These are phyloP conservation scores for Semnornis frantzii DNA, from an alignment of 2,113 vertebrate species.

Conservation along the genomic window DNA sequence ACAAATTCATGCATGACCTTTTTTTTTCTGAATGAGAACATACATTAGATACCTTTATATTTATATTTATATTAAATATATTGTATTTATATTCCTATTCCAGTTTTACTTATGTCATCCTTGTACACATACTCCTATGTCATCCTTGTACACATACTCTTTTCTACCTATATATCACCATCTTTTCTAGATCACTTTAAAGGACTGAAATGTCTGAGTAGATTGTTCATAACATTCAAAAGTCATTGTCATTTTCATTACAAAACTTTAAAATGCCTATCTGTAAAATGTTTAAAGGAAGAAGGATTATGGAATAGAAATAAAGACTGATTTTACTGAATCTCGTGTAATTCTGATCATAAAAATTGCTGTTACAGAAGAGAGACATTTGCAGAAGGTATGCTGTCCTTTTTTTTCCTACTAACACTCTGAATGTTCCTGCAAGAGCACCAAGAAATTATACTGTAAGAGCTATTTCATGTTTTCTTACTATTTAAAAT, in stretches of 20 bases:
- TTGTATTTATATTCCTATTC: neutral
- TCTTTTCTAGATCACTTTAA: neutral
- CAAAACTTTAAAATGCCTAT: conserved; percentile 13
- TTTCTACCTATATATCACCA: neutral
- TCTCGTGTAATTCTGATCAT: neutral
- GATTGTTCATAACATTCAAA: conserved; percentile 15
- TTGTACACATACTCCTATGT: neutral
- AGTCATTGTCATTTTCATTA: neutral
- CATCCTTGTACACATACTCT: neutral
- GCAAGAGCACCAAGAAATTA: conserved; percentile 24
- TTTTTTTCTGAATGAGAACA: neutral
- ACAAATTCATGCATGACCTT: neutral
- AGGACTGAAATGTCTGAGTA: neutral
- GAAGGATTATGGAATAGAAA: neutral
- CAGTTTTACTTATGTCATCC: neutral
- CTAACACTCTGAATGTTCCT: neutral
- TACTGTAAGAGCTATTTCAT: conserved; percentile 21
- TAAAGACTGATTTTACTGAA: conserved; percentile 10
- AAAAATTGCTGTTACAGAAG: neutral
- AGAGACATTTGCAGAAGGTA: neutral
- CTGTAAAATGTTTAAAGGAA: neutral
- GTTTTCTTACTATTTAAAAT: conserved; percentile 34
- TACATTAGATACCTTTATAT: neutral
- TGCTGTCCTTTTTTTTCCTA: neutral
- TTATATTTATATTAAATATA: neutral